Conservation (phyloP, 2,888 invertebrate species). For the Gastrophysa polygoni region DNA sequence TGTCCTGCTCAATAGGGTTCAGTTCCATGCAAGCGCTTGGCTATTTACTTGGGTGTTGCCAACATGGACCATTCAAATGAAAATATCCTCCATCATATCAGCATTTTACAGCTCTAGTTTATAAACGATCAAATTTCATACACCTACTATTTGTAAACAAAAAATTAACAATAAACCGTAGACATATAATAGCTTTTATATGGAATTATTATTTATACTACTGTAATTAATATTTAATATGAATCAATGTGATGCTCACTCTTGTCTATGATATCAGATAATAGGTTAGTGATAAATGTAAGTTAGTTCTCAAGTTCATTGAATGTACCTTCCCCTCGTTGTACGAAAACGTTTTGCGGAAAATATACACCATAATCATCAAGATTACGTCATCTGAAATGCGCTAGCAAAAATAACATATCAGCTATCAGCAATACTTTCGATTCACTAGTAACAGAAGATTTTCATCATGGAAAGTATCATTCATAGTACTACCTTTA, state of each 20-base stretch:
- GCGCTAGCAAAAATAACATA: not conserved
- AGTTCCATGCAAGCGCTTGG: not conserved
- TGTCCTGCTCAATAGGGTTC: not conserved
- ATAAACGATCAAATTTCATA: not conserved
- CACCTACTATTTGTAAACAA: conserved; percentile 17
- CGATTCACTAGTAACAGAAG: too few relatives aligned
- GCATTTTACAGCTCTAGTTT: conserved; percentile 11
- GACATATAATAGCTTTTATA: conserved; percentile 38
- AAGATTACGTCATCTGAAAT: not conserved
- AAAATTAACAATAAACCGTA: conserved; percentile 34
- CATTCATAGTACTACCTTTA: too few relatives aligned
- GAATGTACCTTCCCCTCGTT: conserved; percentile 14
- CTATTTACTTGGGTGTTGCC: conserved; percentile 22
- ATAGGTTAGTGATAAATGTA: conserved; percentile 34
- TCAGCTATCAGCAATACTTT: conserved; percentile 1
- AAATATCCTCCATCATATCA: conserved; percentile 31
- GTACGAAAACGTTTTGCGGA: conserved; percentile 18
- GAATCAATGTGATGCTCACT: conserved; percentile 42
- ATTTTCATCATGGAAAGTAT: too few relatives aligned
- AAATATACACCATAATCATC: not conserved
- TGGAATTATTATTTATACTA: conserved; percentile 37
- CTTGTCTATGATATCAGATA: conserved; percentile 30
- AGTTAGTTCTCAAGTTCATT: conserved; percentile 24
- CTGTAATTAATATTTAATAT: conserved; percentile 30
- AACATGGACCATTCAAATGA: conserved; percentile 27